Conservation (phyloP, 2,888 invertebrate genomes). For the Disparrhopalites patrizii region DNA sequence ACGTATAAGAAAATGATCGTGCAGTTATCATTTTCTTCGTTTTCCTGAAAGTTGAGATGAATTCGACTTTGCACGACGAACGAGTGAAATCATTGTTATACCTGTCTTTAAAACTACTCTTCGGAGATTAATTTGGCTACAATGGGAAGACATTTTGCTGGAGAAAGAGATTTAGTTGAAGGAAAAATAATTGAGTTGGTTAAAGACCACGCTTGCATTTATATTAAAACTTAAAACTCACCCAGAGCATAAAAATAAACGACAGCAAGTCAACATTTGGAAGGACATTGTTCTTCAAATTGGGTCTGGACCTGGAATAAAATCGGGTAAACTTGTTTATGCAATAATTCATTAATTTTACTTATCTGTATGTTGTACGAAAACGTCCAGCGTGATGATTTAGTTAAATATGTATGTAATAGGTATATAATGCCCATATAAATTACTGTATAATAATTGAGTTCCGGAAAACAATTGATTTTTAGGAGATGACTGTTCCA, state of each 20-base stretch:
- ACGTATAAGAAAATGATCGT: no score
- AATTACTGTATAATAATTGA: neutral
- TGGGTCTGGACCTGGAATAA: neutral
- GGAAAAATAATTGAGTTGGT: neutral
- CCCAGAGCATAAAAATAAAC: neutral
- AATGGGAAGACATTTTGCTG: neutral
- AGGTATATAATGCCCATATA: no score
- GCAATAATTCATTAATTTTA: no score
- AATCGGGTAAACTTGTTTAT: no score
- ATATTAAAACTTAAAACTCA: neutral
- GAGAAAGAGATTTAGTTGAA: neutral
- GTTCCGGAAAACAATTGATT: neutral
- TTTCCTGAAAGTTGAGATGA: neutral
- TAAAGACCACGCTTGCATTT: neutral
- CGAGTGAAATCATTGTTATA: neutral
- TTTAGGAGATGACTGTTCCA: no score
- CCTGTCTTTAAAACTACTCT: neutral
- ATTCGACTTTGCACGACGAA: neutral
- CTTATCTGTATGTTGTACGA: no score
- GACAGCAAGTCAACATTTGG: neutral
- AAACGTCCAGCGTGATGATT: no score
- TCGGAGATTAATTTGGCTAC: neutral
- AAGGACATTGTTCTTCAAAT: neutral
- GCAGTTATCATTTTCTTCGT: neutral
- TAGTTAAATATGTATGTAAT: no score